Evolutionary conservation across 2,888 invertebrate genomes (phyloP), one percentile per base, ranked within the genome.

Genomic region (Lycaena phlaeas): DNA sequence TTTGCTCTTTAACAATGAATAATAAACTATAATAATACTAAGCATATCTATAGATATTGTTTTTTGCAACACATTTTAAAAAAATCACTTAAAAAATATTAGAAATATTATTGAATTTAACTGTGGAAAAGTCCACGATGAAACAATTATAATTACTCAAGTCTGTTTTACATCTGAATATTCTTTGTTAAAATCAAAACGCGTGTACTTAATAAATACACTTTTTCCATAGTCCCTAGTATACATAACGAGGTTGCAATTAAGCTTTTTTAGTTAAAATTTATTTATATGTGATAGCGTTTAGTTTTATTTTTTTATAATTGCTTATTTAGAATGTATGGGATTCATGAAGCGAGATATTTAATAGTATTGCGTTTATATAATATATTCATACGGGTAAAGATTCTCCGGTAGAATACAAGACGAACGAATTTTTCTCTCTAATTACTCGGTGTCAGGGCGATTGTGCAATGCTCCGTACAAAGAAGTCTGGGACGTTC

Each of bases 361-460:
- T 18, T 3, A 18, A 4, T 5, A 5, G 18, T 18, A 18, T 18
- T 18, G 3, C 5, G 18, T 18, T 18, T 18, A 18, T 18, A 18
- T 45, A 27, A 48, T 50, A 47, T 41, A 48, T 50, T 45, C 46
- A 40, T 43, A 46, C 48, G 28, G 41, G 45, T 51, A 51, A 61
- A 64, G 52, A 59, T 53, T 56, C 53, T 53, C 57, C 48, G 55
- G 59, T 61, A 22, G 22, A 70, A 73, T 68, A 69, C 60, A 64
- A 69, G 66, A 65, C 65, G 63, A 75, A 78, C 79, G 68, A 79
- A 79, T 82, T 81, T 79, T 81, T 82, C 81, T 79, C 63, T 66
- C 72, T 84, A 84, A 84, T 84, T 84, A 84, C 82, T 77, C 57
- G 71, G 81, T 81, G 81, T 81, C 81, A 76, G 65, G 63, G 70